Percentiles rank a stretch among this genome's conserved stretches.
These are phyloP conservation scores for Petrolisthes cinctipes DNA, from an alignment of 2,888 invertebrate species.

Conservation along the genomic window DNA sequence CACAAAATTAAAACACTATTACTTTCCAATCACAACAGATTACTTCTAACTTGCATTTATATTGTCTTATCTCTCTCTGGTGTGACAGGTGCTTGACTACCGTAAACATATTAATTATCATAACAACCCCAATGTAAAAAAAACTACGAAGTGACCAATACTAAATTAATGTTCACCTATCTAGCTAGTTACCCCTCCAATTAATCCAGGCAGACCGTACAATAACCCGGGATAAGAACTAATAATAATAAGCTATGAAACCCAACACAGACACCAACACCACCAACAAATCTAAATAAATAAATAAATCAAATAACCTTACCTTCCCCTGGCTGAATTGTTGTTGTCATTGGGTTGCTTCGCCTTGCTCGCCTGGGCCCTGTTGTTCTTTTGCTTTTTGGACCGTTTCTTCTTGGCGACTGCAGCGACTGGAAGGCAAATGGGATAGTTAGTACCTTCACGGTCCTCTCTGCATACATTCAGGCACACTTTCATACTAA, in stretches of 20 bases:
- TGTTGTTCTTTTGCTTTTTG: constrained; percentile 56
- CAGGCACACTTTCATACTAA: constrained; percentile 30
- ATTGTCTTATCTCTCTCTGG: too few species aligned
- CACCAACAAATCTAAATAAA: not conserved
- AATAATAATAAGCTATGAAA: not conserved
- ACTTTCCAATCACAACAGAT: too few species aligned
- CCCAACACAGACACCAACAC: not conserved
- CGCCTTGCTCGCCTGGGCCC: constrained; percentile 49
- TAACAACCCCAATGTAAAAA: too few species aligned
- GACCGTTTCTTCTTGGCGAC: constrained; percentile 57
- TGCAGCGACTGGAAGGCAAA: constrained; percentile 45
- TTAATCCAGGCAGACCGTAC: not conserved
- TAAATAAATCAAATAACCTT: constrained; percentile 1
- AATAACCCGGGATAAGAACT: not conserved
- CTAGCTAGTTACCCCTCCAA: too few species aligned
- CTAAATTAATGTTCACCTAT: too few species aligned
- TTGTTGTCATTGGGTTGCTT: constrained; percentile 58
- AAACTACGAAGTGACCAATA: too few species aligned
- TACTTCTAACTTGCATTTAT: too few species aligned
- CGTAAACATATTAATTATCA: too few species aligned
- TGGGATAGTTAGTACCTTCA: constrained; percentile 32
- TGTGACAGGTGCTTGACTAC: too few species aligned
- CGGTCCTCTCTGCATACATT: not conserved
- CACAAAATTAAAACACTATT: too few species aligned
- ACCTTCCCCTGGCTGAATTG: constrained; percentile 53